Percentiles rank a stretch among this genome's conserved stretches.
Conservation (phyloP, 2,888 invertebrate genomes). For the Tortricodes alternella region DNA sequence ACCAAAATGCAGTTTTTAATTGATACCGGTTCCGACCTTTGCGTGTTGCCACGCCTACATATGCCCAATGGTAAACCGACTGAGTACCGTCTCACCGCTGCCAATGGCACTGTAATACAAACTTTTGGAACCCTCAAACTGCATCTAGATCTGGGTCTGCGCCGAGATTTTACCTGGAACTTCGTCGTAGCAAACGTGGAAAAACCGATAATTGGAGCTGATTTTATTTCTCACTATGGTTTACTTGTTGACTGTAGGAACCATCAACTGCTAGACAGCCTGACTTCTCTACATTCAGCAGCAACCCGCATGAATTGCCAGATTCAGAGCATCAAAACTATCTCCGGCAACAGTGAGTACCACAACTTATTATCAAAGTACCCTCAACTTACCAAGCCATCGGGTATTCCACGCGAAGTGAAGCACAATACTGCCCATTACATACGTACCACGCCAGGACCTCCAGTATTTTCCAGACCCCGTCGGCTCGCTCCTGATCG, state of each 20-base stretch:
- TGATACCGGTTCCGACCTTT: slow-evolving; percentile 3
- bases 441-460: slow-evolving; percentile 30
- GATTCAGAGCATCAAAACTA: not conserved
- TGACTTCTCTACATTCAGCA: slow-evolving; percentile 1
- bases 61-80: not conserved
- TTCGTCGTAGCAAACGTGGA: slow-evolving; percentile 23
- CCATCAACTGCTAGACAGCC: slow-evolving; percentile 30
- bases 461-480: slow-evolving; percentile 35
- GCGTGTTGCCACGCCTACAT: not conserved
- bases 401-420: slow-evolving; percentile 1
- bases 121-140: slow-evolving; percentile 22
- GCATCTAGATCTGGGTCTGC: slow-evolving; percentile 25
- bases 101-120: slow-evolving; percentile 48
- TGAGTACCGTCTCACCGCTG: slow-evolving; percentile 26
- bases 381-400: slow-evolving; percentile 2
- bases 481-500: slow-evolving; percentile 36
- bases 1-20: not conserved
- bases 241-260: slow-evolving; percentile 42
- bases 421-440: slow-evolving; percentile 31
- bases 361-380: slow-evolving; percentile 7
- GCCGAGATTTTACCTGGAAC: slow-evolving; percentile 17
- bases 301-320: not conserved
- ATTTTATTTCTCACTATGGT: slow-evolving; percentile 41
- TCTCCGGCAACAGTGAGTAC: not conserved
- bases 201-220: slow-evolving; percentile 44